Conservation (phyloP, 2,113 vertebrate species). For the Pygoscelis antarcticus region DNA sequence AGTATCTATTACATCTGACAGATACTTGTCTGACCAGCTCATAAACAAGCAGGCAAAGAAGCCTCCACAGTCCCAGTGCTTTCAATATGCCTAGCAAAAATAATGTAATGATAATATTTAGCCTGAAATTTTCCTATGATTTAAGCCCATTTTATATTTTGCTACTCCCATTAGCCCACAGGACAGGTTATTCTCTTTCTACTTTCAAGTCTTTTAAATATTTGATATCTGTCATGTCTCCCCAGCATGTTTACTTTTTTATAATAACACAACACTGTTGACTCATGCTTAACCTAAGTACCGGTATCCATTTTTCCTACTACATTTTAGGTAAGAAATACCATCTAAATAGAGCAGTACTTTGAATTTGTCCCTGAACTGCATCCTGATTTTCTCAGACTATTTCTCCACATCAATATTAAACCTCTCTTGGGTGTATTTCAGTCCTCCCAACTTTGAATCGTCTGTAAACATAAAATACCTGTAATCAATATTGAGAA, state of each 20-base stretch:
- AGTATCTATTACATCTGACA: background rate
- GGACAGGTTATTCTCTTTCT: background rate
- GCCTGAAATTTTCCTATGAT: background rate
- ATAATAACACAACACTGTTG: background rate
- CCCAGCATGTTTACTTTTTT: background rate
- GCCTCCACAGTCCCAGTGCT: background rate
- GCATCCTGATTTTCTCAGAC: background rate
- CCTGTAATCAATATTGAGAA: background rate
- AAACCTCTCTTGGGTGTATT: background rate
- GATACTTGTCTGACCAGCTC: background rate
- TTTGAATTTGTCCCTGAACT: conserved; percentile 3
- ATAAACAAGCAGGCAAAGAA: conserved; percentile 5
- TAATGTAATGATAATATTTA: background rate
- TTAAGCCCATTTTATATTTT: conserved; percentile 5
- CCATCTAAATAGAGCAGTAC: background rate
- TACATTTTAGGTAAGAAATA: conserved; percentile 19
- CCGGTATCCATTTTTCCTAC: background rate
- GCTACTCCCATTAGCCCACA: background rate
- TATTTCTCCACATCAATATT: background rate
- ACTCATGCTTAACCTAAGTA: conserved; percentile 4
- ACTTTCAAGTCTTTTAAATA: background rate
- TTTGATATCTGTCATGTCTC: background rate
- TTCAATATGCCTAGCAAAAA: background rate
- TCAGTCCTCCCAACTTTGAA: background rate
- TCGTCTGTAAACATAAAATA: background rate